Evolutionary conservation across 2,888 invertebrate genomes (phyloP), one percentile per base, ranked within the genome.

Genomic region (Encarsia formosa): DNA sequence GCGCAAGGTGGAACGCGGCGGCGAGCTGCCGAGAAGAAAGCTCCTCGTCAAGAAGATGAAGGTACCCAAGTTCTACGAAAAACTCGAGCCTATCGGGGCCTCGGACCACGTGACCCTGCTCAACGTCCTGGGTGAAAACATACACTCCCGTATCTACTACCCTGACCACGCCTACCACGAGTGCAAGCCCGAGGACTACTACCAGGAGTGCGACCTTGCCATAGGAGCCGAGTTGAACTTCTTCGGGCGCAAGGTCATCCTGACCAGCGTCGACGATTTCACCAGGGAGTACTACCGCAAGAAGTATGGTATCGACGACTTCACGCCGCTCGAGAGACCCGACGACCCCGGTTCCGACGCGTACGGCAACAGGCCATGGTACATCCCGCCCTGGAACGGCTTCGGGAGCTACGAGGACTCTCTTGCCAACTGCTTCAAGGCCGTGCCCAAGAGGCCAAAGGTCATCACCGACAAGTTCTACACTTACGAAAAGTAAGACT

Each of bases 321-420:
- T 88, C 65, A 81, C 80, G 4, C 81, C 85, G 0, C 66, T 85
- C 8, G 65, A 75, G 19, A 68, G 74, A 44, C 85, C 85, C 57
- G 41, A 69, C 63, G 32, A 63, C 65, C 43, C 67, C 24, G 72
- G 74, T 15, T 63, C 70, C 8, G 60, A 65, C 16, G 57, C 46
- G 35, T 6, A 24, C 2, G 53, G 47, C 31, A 51, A 53, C 4
- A 41, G 57, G 1, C 59, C 63, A 41, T 66, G 53, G 60, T 63
- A 66, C 24, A 61, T 70, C 38, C 93, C 94, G 0, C 93, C 93
- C 0, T 94, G 90, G 82, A 94, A 93, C 67, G 94, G 94, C 3
- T 92, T 85, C 74, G 95, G 95, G 0, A 83, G 86, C 0, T 88
- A 90, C 67, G 91, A 91, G 56, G 94, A 95, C 69, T 93, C 93